phyloP scores from a whole-genome alignment of 2,113 vertebrate genomes.

The Neomonachus schauinslandi region DNA sequence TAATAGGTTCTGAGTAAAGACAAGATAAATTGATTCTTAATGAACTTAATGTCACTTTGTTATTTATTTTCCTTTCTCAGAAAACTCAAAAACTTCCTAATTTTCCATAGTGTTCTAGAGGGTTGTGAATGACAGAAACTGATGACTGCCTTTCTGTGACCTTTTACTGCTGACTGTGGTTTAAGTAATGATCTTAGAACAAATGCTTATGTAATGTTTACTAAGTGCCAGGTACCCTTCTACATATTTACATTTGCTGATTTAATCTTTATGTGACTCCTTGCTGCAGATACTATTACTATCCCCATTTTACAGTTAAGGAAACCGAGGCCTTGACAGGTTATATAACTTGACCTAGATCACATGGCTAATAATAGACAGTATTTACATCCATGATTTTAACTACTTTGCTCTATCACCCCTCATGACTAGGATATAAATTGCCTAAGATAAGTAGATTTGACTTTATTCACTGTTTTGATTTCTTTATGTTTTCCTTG shows the following conservation, averaged over 20 bases:
- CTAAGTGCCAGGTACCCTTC: not conserved
- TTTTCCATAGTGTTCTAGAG: not conserved
- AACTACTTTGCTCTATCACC: not conserved
- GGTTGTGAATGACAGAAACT: not conserved
- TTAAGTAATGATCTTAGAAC: not conserved
- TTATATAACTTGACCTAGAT: too few relatives aligned
- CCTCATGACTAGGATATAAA: not conserved
- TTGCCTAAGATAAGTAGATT: not conserved
- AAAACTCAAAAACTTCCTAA: not conserved
- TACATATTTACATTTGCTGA: not conserved
- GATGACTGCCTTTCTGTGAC: not conserved
- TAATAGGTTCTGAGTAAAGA: not conserved
- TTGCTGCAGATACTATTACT: fast-evolving
- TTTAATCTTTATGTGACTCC: not conserved
- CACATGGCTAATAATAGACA: not conserved
- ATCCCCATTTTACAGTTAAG: not conserved
- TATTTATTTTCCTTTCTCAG: not conserved
- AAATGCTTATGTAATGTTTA: not conserved
- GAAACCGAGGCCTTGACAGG: not conserved
- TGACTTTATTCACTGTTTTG: not conserved
- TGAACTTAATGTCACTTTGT: not conserved
- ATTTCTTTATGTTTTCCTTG: not conserved
- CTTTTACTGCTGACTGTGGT: fast-evolving
- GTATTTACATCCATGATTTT: not conserved
- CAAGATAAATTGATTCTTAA: not conserved